Base-by-base conservation (phyloP, 2,113 vertebrate genomes). In the Toxotes jaculatrix region DNA sequence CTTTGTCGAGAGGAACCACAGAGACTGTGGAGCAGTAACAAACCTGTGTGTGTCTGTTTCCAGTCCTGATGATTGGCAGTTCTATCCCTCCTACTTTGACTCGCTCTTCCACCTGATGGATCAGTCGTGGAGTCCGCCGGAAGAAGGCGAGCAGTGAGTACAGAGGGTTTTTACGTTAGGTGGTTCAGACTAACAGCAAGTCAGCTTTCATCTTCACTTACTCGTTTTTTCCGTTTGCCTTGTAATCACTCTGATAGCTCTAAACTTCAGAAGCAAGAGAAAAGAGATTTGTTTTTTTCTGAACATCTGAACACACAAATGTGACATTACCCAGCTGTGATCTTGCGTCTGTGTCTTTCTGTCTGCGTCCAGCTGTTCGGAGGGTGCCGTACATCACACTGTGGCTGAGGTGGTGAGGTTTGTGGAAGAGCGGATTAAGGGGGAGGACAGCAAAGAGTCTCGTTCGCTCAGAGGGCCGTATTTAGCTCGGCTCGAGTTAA, bases 1-100 rank as follows among this genome's bases (percentile, higher is more conserved):
- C 27, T 27, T 27, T 27, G 27, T 27, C 27, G 16, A 60, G 21
- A 36, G 0, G 17, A 45, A 0, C 6, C 3, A 1, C 45, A 7
- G 21, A 17, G 4, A 1, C 36, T 36, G 36, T 36, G 6, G 36
- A 4, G 0, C 0, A 4, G 13, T 61, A n/a, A 66, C 12, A 47
- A 34, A 64, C 23, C 23, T 60, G 2, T 78, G 65, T 77, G 66
- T 81, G 3, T 14, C 5, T 77, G 21, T 63, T 74, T 81, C 47
- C 79, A 99, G 98, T 95, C 97, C 98, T 80, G 98, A 99, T 94
- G 98, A 99, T 88, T 99, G 98, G 98, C 98, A 99, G 93, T 99
- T 98, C 93, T 99, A 98, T 85, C 91, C 97, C 51, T 95, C 95
- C 80, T 99, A 98, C 91, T 99, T 99, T 60, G 97, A 99, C 93